Evolutionary conservation across 2,888 invertebrate species (phyloP), one percentile per base, ranked within the genome.

Genomic region (Adineta ricciae): DNA sequence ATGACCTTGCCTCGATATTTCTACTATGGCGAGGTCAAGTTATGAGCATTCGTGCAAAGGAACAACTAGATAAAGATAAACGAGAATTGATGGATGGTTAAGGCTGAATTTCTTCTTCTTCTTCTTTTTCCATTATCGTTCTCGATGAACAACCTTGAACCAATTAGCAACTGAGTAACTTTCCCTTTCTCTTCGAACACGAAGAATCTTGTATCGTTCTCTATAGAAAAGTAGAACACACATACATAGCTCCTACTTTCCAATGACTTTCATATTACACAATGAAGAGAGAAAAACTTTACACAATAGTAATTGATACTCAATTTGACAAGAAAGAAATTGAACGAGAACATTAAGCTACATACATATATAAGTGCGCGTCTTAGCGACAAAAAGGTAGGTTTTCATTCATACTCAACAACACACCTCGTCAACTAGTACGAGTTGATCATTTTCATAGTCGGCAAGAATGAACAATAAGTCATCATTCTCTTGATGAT

Each of bases 121-220:
- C 56, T 27, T n/a, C 14, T 64, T 27, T 64, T 19, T 9, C 32
- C 19, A 64, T 32, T 14, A 64, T 64, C 64, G 19, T 64, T 64
- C 2, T 64, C 16, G 32, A 27, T 32, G 32, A 24, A 1, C 32
- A 64, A 64, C 64, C 64, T 64, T 64, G 32, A 64, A 64, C 32
- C 64, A 64, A 64, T 64, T 64, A 64, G 64, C 32, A 64, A 64
- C 11, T 64, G 64, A 64, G 32, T 64, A 64, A 64, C 64, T 64
- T 64, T 64, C 64, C 32, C 19, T 64, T 64, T 19, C 32, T 7
- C 27, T 64, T 32, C 27, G 16, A 14, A 32, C 16, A 64, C 64
- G 64, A 64, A 64, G 64, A 64, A 64, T 64, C 32, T 64, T 24
- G 19, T 64, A 64, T 19, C 32, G 64, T 32, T 64, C 32, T 32